Base-by-base conservation (phyloP, 2,113 vertebrate species). In the Jaculus jaculus region DNA sequence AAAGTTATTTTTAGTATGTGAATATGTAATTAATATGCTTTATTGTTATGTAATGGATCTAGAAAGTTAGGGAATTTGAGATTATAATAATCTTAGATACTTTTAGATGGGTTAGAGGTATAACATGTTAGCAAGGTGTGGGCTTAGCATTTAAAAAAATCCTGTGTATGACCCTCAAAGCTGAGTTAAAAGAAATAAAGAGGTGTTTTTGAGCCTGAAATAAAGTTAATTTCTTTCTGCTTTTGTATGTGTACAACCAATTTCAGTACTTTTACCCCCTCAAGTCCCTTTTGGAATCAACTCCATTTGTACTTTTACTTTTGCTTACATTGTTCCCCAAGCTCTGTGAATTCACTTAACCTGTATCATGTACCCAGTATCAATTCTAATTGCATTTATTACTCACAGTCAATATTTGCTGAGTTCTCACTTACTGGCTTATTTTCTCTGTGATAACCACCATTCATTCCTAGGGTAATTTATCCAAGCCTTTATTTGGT, bases 1-100 rank as follows among this genome's bases (percentile, higher is more conserved):
- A 90, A 34, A 72, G 26, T 91, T 89, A 68, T 89, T 74, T 72
- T 69, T 94, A 68, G 85, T 54, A 66, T 37, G 17, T 42, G 28
- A 63, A 93, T 13, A 2, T 42, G 24, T 18, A 42, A 34, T 90
- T 87, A 79, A 60, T 89, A 66, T 72, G 12, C 12, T 74, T 87
- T 82, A n/a, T 61, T 15, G 24, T 71, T 71, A 21, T 77, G 3
- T 93, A 20, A 69, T 9, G 15, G 30, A 3, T 9, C 75, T 82
- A 34, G n/a, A 80, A 89, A 68, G 3, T 80, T 74, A 47, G 37
- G 93, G 34, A 1, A 73, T 28, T 58, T 77, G 20, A 4, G 11
- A 3, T 51, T 30, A 13, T 7, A n/a, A 69, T 81, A 13, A 42
- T 32, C 34, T 77, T 66, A 47, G 16, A 78, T 92, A 73, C 2